Evolutionary conservation across 2,888 invertebrate species (phyloP).

Genomic region (Folsomia manolachei): DNA sequence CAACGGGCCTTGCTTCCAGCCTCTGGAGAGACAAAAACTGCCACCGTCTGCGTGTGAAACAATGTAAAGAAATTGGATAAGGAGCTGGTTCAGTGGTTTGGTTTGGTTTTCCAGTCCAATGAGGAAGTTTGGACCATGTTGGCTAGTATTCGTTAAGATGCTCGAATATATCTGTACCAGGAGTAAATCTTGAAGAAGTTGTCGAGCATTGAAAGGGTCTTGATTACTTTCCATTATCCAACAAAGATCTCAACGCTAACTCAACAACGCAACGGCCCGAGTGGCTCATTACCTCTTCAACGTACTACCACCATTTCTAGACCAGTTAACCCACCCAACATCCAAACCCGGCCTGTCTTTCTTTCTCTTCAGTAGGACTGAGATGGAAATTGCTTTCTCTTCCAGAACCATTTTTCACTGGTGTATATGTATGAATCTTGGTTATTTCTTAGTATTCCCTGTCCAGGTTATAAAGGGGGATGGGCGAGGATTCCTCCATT

Average conservation of each 20-base stretch:
- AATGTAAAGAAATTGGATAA: background rate
- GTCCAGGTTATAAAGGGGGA: background rate
- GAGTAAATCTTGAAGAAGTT: constrained; percentile 17
- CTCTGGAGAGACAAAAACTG: no score
- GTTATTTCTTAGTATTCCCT: no score
- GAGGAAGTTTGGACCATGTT: no score
- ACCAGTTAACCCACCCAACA: no score
- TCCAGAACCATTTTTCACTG: background rate
- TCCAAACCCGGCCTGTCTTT: background rate
- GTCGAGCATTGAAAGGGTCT: constrained; percentile 1
- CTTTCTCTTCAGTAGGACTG: no score
- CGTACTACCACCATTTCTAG: no score
- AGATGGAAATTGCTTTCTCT: background rate
- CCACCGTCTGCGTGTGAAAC: no score
- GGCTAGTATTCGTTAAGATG: background rate
- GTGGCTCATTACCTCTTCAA: background rate
- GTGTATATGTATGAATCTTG: background rate
- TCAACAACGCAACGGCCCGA: background rate
- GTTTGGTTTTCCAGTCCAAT: no score
- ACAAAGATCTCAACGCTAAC: constrained; percentile 17
- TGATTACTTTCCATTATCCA: constrained; percentile 24
- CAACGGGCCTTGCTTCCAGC: no score
- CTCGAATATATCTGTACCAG: background rate
- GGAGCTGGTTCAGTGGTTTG: no score
- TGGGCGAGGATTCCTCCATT: background rate